phyloP scores from a whole-genome alignment of 2,797 vertebrate species.

The Protonibea diacanthus region DNA sequence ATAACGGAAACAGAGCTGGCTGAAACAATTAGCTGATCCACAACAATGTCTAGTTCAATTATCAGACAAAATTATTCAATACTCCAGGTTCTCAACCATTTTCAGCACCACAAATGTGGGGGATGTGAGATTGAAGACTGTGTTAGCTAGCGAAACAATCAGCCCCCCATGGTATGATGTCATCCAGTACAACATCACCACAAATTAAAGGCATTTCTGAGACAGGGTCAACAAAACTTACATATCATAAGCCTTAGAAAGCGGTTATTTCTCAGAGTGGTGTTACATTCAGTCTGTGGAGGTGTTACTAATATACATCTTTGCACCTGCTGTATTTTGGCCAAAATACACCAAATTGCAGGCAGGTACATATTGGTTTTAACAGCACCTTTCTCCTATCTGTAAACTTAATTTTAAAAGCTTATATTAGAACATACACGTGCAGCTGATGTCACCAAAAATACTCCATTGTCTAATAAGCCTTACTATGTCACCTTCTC shows the following conservation, averaged over 20 bases:
- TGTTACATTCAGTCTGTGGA: not conserved
- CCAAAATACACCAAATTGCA: not conserved
- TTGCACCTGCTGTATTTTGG: not conserved
- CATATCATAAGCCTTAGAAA: not conserved
- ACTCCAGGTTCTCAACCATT: not conserved
- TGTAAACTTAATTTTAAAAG: not conserved
- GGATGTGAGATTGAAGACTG: not conserved
- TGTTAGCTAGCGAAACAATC: not conserved
- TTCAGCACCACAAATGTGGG: not conserved
- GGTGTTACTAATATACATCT: not conserved
- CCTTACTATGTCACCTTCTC: conserved; percentile 61
- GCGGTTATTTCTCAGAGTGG: no score
- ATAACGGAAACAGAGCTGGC: not conserved
- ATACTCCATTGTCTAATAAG: conserved; percentile 25
- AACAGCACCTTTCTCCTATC: not conserved
- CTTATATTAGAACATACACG: not conserved
- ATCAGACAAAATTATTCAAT: not conserved
- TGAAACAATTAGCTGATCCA: not conserved
- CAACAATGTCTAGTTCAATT: not conserved
- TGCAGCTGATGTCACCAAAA: not conserved
- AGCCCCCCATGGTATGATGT: conserved; percentile 28
- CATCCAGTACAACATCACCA: not conserved
- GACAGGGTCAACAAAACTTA: not conserved
- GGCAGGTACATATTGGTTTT: not conserved
- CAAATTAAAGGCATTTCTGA: not conserved